A percentile compares a stretch with the other conserved stretches of the same genome.
phyloP scores from a whole-genome alignment of 2,888 invertebrate species.

The Dasysyrphus tricinctus region DNA sequence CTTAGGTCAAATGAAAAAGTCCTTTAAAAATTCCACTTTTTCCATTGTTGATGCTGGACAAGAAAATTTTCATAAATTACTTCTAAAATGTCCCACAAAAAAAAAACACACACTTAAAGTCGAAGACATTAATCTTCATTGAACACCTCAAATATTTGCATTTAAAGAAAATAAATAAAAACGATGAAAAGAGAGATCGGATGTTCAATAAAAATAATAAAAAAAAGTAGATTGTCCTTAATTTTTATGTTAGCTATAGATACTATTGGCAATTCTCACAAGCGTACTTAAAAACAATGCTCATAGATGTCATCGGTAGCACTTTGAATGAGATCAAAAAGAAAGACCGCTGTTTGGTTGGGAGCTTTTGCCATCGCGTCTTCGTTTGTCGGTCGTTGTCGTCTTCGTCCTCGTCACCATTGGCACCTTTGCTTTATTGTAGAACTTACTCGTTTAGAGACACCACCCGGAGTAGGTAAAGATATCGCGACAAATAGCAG shows the following conservation, averaged over 20 bases:
- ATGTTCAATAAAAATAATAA: neutral
- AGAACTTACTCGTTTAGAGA: conserved; percentile 52
- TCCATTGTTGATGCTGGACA: too few species aligned
- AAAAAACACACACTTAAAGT: neutral
- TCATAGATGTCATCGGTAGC: conserved; percentile 30
- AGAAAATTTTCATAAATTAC: too few species aligned
- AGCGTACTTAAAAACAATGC: conserved; percentile 36
- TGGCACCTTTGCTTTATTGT: conserved; percentile 25
- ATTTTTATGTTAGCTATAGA: conserved; percentile 41
- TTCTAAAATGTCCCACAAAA: too few species aligned
- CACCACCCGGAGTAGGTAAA: conserved; percentile 72
- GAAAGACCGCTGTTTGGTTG: conserved; percentile 54
- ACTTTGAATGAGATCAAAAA: conserved; percentile 64
- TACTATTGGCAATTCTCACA: conserved; percentile 48
- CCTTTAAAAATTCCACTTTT: too few species aligned
- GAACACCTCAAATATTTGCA: conserved; percentile 41
- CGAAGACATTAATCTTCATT: conserved; percentile 40
- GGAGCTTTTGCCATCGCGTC: conserved; percentile 46
- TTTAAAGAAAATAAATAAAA: conserved; percentile 13
- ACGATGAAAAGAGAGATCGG: conserved; percentile 9
- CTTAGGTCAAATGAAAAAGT: too few species aligned
- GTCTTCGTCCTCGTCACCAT: conserved; percentile 7
- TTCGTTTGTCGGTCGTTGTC: too few species aligned
- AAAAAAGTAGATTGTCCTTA: conserved; percentile 54
- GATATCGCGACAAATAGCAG: conserved; percentile 75